phyloP scores from a whole-genome alignment of 2,113 vertebrate species.

The Catharus bicknelli region DNA sequence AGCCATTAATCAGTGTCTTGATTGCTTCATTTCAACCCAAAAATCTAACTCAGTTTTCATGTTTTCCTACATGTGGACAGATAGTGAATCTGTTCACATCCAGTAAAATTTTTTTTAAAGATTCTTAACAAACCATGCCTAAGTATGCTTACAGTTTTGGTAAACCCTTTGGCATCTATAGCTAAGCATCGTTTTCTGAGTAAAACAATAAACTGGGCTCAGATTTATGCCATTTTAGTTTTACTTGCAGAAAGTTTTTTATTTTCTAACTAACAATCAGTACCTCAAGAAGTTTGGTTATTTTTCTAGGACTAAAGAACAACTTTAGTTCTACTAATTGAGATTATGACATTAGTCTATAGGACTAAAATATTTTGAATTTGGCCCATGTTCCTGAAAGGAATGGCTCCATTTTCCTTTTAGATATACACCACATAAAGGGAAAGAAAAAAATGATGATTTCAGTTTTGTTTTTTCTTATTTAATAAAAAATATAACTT shows the following conservation, averaged over 20 bases:
- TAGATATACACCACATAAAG: not conserved
- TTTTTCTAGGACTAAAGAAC: not conserved
- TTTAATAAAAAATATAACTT: not conserved
- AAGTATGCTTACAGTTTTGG: not conserved
- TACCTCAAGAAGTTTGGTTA: not conserved
- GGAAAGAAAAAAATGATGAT: not conserved
- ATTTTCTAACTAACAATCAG: not conserved
- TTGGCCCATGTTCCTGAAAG: not conserved
- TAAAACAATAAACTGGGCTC: not conserved
- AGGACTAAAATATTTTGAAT: not conserved
- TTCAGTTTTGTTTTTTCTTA: not conserved
- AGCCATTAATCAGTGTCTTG: not conserved
- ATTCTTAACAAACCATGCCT: not conserved
- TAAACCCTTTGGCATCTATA: not conserved
- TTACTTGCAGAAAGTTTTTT: not conserved
- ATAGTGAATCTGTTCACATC: not conserved
- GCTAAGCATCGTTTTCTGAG: not conserved
- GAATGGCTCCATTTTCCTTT: not conserved
- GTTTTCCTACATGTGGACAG: not conserved
- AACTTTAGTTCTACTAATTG: not conserved
- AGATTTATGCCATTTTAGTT: not conserved
- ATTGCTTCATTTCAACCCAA: not conserved
- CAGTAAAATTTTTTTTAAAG: not conserved
- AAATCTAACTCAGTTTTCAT: not conserved
- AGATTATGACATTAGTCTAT: no score